A percentile compares a stretch with the other conserved stretches of the same genome.
Evolutionary conservation across 2,797 vertebrate species (phyloP).

Genomic region (Labeo calbasu): DNA sequence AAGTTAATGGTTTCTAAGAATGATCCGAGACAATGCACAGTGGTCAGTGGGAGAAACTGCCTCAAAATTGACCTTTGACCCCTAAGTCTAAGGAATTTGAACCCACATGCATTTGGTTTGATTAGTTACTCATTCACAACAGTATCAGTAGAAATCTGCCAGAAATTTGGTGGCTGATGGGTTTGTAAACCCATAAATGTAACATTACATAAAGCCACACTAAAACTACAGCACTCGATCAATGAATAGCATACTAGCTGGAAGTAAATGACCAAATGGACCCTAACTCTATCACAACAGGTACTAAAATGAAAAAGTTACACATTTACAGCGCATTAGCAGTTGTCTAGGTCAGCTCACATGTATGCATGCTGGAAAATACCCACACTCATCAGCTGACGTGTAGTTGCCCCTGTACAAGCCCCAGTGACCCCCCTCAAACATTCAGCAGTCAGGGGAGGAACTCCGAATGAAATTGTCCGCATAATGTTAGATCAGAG

Average conservation of each 20-base stretch:
- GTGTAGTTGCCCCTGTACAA: background rate
- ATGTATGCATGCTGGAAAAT: slow-evolving; percentile 11
- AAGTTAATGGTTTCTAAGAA: background rate
- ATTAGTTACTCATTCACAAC: slow-evolving; percentile 36
- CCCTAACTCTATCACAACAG: background rate
- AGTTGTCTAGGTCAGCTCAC: background rate
- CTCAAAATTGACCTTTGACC: slow-evolving; percentile 17
- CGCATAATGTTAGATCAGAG: slow-evolving; percentile 33
- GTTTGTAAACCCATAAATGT: background rate
- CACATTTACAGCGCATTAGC: background rate
- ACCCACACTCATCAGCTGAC: slow-evolving; percentile 37
- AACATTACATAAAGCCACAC: background rate
- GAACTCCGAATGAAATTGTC: slow-evolving; percentile 15
- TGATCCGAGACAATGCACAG: background rate
- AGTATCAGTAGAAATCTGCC: background rate
- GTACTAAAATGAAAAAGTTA: background rate
- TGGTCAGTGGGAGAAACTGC: slow-evolving; percentile 2
- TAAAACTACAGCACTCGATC: background rate
- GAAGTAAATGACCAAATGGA: background rate
- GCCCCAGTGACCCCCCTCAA: slow-evolving; percentile 2
- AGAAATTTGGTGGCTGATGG: background rate
- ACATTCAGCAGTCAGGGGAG: background rate
- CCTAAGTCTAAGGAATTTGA: slow-evolving; percentile 30
- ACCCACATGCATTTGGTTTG: background rate
- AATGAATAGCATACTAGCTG: background rate